A percentile compares a stretch with the other conserved stretches of the same genome.
Evolutionary conservation across 2,113 vertebrate genomes (phyloP).

Genomic region (Atrichornis clamosus): DNA sequence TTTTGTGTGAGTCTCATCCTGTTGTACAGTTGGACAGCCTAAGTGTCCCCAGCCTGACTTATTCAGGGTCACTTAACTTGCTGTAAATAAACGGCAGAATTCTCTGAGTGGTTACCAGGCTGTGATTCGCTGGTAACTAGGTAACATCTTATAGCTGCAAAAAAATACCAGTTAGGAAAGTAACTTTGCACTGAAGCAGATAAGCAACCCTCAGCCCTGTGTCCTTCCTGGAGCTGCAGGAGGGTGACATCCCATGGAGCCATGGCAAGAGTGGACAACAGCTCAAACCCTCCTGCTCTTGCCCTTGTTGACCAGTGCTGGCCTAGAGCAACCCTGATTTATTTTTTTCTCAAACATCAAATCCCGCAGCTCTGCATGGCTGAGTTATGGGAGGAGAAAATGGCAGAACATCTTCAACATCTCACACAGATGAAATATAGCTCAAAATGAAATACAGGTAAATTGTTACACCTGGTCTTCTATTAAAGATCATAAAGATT

Average conservation of each 20-base stretch:
- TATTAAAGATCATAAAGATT: neutral
- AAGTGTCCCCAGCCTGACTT: neutral
- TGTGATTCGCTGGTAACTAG: neutral
- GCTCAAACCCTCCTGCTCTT: neutral
- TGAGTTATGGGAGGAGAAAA: neutral
- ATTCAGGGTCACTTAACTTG: neutral
- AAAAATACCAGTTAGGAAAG: neutral
- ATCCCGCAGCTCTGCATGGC: neutral
- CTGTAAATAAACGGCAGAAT: neutral
- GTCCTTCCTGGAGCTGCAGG: neutral
- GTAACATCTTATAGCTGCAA: neutral
- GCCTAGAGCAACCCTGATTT: neutral
- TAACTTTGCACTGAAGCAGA: neutral
- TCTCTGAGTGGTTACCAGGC: neutral
- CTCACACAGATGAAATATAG: neutral
- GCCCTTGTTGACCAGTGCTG: neutral
- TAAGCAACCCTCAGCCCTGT: neutral
- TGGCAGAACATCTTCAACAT: neutral
- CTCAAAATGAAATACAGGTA: neutral
- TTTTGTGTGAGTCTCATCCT: neutral
- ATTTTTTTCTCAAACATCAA: neutral
- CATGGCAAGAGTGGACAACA: neutral
- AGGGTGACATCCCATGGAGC: rapidly evolving
- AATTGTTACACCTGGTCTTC: neutral
- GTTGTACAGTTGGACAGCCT: neutral